phyloP scores from a whole-genome alignment of 2,888 invertebrate species.

The Tricholauxania praeusta region DNA sequence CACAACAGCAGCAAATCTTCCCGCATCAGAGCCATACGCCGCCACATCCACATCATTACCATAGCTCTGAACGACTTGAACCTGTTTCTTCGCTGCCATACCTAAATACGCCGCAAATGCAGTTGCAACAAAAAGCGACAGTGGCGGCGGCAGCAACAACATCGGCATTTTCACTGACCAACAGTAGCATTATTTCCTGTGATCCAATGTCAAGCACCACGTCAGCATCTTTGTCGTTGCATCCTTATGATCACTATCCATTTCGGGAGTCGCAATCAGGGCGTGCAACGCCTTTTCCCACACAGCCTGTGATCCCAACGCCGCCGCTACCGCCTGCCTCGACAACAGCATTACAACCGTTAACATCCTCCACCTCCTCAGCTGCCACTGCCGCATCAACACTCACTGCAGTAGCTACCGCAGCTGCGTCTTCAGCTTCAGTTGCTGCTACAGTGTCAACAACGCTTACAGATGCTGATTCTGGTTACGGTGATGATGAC shows the following conservation, averaged over 20 bases:
- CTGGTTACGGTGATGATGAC: constrained; percentile 82
- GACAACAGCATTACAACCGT: not conserved
- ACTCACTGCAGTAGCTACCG: constrained; percentile 13
- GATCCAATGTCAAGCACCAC: constrained; percentile 51
- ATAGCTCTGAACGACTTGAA: constrained; percentile 57
- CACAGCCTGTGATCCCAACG: constrained; percentile 52
- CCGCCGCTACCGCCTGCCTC: constrained; percentile 47
- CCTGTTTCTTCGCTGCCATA: constrained; percentile 47
- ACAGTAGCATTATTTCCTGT: constrained; percentile 53
- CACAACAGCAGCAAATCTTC: constrained; percentile 45
- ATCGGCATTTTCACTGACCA: constrained; percentile 35
- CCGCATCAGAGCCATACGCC: constrained; percentile 52
- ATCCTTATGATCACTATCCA: constrained; percentile 68
- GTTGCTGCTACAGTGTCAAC: constrained; percentile 43
- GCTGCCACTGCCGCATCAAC: constrained; percentile 18
- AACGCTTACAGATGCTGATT: constrained; percentile 73
- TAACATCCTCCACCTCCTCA: constrained; percentile 7
- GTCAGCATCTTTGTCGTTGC: constrained; percentile 49
- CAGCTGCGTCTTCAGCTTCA: constrained; percentile 45
- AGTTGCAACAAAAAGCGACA: constrained; percentile 41
- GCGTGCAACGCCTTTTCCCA: constrained; percentile 79
- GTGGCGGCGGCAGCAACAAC: constrained; percentile 21
- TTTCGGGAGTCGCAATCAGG: constrained; percentile 70
- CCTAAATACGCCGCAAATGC: constrained; percentile 45
- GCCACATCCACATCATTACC: constrained; percentile 48